Percentiles rank a stretch among this genome's conserved stretches.
Conservation (phyloP, 2,113 vertebrate genomes). For the Megalops atlanticus region DNA sequence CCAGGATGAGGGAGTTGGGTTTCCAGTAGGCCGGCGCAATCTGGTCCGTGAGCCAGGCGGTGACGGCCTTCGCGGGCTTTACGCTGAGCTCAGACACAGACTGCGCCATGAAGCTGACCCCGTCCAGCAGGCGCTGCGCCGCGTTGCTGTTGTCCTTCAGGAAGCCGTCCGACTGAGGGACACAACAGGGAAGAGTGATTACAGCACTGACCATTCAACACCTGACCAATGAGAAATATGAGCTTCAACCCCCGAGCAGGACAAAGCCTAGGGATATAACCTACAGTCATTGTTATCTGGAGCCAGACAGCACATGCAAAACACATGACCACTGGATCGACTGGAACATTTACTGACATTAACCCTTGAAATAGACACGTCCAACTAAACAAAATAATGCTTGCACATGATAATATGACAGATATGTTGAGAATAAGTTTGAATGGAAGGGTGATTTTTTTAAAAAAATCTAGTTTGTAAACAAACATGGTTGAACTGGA, state of each 20-base stretch:
- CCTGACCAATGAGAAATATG: too few species aligned
- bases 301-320: too few species aligned
- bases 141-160: conserved; percentile 98
- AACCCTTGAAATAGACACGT: neutral
- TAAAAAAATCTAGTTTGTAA: neutral
- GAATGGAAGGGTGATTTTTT: neutral
- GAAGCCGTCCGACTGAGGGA: conserved; percentile 85
- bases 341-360: neutral
- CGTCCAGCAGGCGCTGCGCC: conserved; percentile 92
- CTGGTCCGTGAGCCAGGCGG: conserved; percentile 97
- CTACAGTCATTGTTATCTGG: too few species aligned
- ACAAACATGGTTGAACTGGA: neutral
- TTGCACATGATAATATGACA: too few species aligned
- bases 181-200: neutral
- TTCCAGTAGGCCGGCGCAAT: conserved; percentile 98
- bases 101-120: conserved; percentile 96
- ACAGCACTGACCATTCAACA: too few species aligned
- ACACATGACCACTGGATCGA: neutral
- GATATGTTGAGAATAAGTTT: neutral
- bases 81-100: conserved; percentile 95
- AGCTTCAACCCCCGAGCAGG: neutral
- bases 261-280: neutral
- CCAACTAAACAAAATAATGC: neutral
- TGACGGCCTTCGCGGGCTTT: conserved; percentile 95
- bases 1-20: conserved; percentile 94